phyloP scores from a whole-genome alignment of 2,113 vertebrate genomes.

The Rhinoderma darwinii region DNA sequence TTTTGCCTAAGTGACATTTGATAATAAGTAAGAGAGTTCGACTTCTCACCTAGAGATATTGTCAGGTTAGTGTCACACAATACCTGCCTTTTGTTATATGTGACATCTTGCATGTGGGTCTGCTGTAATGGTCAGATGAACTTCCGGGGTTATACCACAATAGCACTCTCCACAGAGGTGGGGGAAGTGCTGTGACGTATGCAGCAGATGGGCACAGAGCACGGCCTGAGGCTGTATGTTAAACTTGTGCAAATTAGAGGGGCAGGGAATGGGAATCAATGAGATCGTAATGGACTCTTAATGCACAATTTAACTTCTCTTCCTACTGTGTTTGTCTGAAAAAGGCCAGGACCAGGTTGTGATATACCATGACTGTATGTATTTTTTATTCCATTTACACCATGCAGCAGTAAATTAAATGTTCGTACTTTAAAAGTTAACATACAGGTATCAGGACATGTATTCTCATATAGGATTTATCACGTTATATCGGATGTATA shows the following conservation, averaged over 20 bases:
- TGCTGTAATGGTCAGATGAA: conserved; percentile 23
- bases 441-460: too few species aligned
- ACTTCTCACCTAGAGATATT: neutral
- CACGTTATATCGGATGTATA: too few species aligned
- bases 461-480: too few species aligned
- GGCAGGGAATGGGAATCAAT: neutral
- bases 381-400: neutral
- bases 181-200: neutral
- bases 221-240: conserved; percentile 33
- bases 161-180: neutral
- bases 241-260: conserved; percentile 46
- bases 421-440: neutral
- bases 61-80: neutral
- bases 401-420: neutral
- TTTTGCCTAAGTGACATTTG: neutral
- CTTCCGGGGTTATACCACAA: neutral
- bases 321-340: neutral
- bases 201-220: conserved; percentile 39
- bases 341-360: neutral
- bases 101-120: neutral
- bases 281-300: conserved; percentile 23
- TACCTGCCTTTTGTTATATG: conserved; percentile 1
- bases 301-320: conserved; percentile 32
- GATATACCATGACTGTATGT: neutral
- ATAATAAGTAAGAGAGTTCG: neutral